Percentiles rank a stretch among this genome's conserved stretches.
Evolutionary conservation across 1,140 invertebrate species (phyloP).

Genomic region (Nymphalis io): DNA sequence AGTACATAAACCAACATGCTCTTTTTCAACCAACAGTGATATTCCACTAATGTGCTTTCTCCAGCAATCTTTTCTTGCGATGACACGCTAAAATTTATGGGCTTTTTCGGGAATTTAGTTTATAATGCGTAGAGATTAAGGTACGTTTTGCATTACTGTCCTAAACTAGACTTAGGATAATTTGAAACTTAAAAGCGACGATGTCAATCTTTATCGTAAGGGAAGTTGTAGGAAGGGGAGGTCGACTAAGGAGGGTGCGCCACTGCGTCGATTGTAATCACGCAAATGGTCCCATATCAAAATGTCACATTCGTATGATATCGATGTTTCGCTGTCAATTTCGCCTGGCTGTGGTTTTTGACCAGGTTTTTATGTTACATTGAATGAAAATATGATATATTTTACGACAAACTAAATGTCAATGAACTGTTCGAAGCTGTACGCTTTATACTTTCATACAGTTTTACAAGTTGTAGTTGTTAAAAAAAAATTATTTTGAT

Average conservation of each 20-base stretch:
- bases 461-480: too few species aligned
- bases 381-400: conserved; percentile 27
- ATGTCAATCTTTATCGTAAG: conserved; percentile 80
- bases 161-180: conserved; percentile 64
- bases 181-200: conserved; percentile 68
- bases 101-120: conserved; percentile 42
- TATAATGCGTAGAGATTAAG: conserved; percentile 48
- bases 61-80: conserved; percentile 78
- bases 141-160: conserved; percentile 52
- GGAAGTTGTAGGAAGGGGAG: conserved; percentile 72
- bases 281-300: conserved; percentile 79
- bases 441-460: too few species aligned
- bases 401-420: conserved; percentile 7
- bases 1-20: conserved; percentile 71
- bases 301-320: conserved; percentile 76
- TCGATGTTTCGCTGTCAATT: conserved; percentile 74
- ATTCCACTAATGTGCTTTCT: conserved; percentile 78
- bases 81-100: conserved; percentile 67
- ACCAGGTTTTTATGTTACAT: conserved; percentile 37
- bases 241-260: conserved; percentile 67
- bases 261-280: conserved; percentile 79
- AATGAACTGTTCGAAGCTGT: neutral
- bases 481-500: too few species aligned
- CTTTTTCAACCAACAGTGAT: conserved; percentile 74
- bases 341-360: conserved; percentile 49